phyloP scores from a whole-genome alignment of 2,888 invertebrate genomes.

The Drosophila colorata region DNA sequence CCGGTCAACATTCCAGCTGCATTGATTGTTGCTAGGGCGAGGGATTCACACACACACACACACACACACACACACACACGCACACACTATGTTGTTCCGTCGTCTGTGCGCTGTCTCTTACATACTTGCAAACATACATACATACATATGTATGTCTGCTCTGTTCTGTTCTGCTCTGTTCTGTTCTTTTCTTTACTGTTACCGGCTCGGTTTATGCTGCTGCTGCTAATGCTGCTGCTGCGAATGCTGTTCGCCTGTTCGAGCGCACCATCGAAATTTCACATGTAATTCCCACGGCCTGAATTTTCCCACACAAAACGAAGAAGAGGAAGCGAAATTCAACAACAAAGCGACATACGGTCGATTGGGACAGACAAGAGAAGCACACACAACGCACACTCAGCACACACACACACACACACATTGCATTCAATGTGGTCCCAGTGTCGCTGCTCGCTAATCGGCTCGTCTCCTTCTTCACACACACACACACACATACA shows the following conservation, averaged over 20 bases:
- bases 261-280: slow-evolving; percentile 85
- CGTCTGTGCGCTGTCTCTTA: slow-evolving; percentile 24
- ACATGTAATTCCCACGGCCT: slow-evolving; percentile 86
- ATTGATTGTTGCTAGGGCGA: slow-evolving; percentile 7
- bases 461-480: slow-evolving; percentile 49
- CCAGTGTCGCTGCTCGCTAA: slow-evolving; percentile 75
- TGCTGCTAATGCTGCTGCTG: slow-evolving; percentile 51
- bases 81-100: slow-evolving; percentile 33
- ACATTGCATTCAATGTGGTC: slow-evolving; percentile 67
- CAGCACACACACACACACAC: slow-evolving; percentile 19
- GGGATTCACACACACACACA: slow-evolving; percentile 10
- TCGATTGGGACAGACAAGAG: slow-evolving; percentile 60
- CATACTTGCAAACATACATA: slow-evolving; percentile 22
- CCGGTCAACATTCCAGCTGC: background rate
- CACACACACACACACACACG: slow-evolving; percentile 3
- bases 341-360: slow-evolving; percentile 67
- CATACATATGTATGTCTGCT: slow-evolving; percentile 19
- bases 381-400: slow-evolving; percentile 40
- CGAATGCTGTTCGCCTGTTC: slow-evolving; percentile 83
- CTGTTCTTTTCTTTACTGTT: slow-evolving; percentile 38
- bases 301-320: slow-evolving; percentile 84
- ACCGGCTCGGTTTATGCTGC: slow-evolving; percentile 48
- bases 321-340: slow-evolving; percentile 74
- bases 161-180: slow-evolving; percentile 33
- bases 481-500: slow-evolving; percentile 11